Evolutionary conservation across 1,140 invertebrate genomes (phyloP).

Genomic region (Littorina saxatilis): DNA sequence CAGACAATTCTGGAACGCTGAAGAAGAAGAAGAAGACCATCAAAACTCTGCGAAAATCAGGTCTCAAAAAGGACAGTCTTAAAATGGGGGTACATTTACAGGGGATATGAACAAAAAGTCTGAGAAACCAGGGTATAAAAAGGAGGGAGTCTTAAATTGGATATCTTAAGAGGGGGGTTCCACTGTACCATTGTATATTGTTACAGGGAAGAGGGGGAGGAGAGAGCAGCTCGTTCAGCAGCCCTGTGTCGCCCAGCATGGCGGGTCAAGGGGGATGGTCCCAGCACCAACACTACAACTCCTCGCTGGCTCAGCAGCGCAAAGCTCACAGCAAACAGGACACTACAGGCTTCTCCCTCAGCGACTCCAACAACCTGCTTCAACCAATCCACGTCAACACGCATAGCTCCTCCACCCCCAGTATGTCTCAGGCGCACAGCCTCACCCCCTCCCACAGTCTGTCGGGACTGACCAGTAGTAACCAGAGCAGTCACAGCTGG

Average conservation of each 20-base stretch:
- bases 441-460: slow-evolving; percentile 19
- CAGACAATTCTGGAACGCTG: too few species aligned
- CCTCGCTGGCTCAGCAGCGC: neutral
- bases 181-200: too few species aligned
- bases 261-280: neutral
- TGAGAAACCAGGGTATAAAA: too few species aligned
- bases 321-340: slow-evolving; percentile 1
- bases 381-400: slow-evolving; percentile 27
- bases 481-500: slow-evolving; percentile 38
- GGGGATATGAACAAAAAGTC: too few species aligned
- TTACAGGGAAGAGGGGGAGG: slow-evolving; percentile 23
- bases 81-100: too few species aligned
- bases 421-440: neutral
- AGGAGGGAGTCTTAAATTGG: too few species aligned
- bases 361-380: slow-evolving; percentile 3
- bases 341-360: neutral
- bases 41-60: too few species aligned
- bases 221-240: slow-evolving; percentile 28
- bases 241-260: slow-evolving; percentile 25
- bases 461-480: slow-evolving; percentile 22
- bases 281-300: slow-evolving; percentile 11
- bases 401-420: neutral
- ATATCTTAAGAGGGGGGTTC: too few species aligned
- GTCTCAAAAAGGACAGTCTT: too few species aligned
- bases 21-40: too few species aligned